Percentiles rank a stretch among this genome's conserved stretches.
Conservation (phyloP, 2,888 invertebrate genomes). For the Macrosoma leucophasiata region DNA sequence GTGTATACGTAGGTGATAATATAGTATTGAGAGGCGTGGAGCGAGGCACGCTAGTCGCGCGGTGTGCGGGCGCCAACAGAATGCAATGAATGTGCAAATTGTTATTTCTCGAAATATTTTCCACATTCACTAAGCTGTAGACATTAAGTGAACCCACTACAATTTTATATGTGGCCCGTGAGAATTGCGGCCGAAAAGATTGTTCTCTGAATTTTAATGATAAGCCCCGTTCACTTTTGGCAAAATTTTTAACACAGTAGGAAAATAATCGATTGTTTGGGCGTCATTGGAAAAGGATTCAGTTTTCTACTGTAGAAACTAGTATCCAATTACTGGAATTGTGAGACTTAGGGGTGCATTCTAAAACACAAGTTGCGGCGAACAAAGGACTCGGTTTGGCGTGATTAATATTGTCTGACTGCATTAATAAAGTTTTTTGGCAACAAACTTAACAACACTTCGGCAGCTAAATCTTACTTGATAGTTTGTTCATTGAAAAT, state of each 20-base stretch:
- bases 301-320: too few relatives aligned
- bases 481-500: neutral
- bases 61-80: conserved; percentile 33
- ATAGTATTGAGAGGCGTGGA: conserved; percentile 24
- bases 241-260: too few relatives aligned
- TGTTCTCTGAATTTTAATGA: too few relatives aligned
- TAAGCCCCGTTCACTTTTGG: neutral
- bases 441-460: conserved; percentile 43
- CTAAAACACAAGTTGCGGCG: conserved; percentile 26
- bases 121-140: conserved; percentile 30
- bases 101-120: conserved; percentile 37
- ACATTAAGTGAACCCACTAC: conserved; percentile 28
- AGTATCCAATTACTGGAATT: conserved; percentile 30
- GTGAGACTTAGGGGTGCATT: conserved; percentile 37
- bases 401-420: conserved; percentile 52
- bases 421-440: conserved; percentile 68
- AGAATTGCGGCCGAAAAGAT: conserved; percentile 24
- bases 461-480: neutral
- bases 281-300: too few relatives aligned
- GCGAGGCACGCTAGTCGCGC: conserved; percentile 16
- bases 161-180: conserved; percentile 28
- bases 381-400: conserved; percentile 50
- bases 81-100: conserved; percentile 35
- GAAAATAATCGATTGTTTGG: too few relatives aligned
- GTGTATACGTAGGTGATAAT: conserved; percentile 17